Base-by-base conservation (phyloP, 2,113 vertebrate species). In the Zosterops lateralis region DNA sequence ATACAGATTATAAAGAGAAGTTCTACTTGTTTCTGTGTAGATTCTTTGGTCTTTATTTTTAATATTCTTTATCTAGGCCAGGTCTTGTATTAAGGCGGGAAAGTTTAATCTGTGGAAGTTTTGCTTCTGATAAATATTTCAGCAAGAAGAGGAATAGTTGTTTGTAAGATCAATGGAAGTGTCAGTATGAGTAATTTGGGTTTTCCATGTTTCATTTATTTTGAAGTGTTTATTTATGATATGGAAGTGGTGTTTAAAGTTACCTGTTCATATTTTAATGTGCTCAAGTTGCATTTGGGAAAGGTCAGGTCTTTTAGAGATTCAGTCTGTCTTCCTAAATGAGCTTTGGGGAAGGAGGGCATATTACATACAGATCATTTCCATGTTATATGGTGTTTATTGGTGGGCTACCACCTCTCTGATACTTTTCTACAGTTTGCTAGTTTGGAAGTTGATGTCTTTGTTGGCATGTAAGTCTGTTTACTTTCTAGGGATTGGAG, bases 361-460 rank as follows among this genome's bases (percentile, higher is more conserved):
- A 0, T 71, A 9, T 28, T 78, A 21, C 20, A 24, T 56, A 31
- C 0, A 3, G 26, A 32, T 66, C 3, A n/a, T 86, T 57, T 66
- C 47, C 6, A 6, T 48, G 17, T 79, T 66, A 2, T 38, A 2
- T 76, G 31, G 15, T 53, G 10, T 44, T 66, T 66, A 24, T 83
- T n/a, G 32, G 31, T 34, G 51, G 17, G 8, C 28, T 86, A 17
- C 38, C 65, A 29, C 3, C 2, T 64, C 50, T 54, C 21, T 50
- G 34, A 2, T 62, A 15, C 19, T 86, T 86, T 83, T 62, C 10
- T 64, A 17, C 31, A 51, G 10, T 48, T 48, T 36, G 12, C 25
- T 60, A 5, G 9, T 86, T 72, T 60, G 76, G 58, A 47, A 60
- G 22, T 54, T 0, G 0, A 1, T 68, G 3, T 18, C 12, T 11